Evolutionary conservation across 1,140 invertebrate species (phyloP).

Genomic region (Muscidifurax raptorellus): DNA sequence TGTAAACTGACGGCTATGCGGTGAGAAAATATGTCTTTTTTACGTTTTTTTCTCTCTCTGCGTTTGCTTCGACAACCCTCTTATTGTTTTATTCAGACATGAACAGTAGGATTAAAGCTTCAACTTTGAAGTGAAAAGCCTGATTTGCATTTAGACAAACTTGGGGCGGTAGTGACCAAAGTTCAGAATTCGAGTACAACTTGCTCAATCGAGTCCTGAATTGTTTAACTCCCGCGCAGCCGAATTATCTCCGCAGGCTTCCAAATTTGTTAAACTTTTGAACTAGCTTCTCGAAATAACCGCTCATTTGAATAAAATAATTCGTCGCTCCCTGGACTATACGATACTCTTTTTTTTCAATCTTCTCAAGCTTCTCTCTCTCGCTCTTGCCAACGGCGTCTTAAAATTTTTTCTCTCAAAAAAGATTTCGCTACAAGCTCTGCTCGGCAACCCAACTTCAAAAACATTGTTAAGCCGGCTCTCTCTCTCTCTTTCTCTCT

Average conservation of each 20-base stretch:
- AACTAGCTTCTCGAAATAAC: background rate
- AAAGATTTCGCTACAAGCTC: background rate
- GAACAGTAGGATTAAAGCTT: too few species aligned
- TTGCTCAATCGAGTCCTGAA: background rate
- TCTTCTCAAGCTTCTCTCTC: too few species aligned
- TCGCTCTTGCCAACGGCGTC: background rate
- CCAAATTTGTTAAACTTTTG: background rate
- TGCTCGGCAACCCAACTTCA: background rate
- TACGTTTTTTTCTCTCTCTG: background rate
- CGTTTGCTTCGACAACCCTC: conserved; percentile 3
- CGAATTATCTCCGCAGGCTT: background rate
- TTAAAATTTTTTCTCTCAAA: background rate
- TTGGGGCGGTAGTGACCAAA: background rate
- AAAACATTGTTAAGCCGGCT: background rate
- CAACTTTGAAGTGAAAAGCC: background rate
- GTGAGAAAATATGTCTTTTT: conserved; percentile 19
- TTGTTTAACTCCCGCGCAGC: background rate
- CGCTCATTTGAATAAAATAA: background rate
- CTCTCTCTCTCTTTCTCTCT: too few species aligned
- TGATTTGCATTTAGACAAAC: background rate
- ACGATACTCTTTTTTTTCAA: too few species aligned
- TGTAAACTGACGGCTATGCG: background rate
- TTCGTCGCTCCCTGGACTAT: background rate
- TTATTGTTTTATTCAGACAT: too few species aligned
- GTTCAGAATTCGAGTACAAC: background rate